phyloP scores from a whole-genome alignment of 2,113 vertebrate genomes.

The Elanus axillaris region DNA sequence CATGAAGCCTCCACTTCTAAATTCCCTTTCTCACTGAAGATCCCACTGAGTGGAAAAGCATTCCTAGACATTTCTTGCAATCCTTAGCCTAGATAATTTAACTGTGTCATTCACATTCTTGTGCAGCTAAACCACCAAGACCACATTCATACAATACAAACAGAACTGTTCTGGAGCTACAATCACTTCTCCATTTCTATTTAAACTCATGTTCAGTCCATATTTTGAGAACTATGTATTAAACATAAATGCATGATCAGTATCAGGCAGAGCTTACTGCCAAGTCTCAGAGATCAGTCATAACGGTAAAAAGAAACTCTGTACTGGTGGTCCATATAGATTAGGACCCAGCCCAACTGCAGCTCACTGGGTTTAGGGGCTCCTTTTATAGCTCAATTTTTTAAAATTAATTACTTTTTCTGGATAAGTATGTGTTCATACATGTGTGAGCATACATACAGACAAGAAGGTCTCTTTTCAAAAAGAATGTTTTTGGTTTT shows the following conservation, averaged over 20 bases:
- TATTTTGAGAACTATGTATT: neutral
- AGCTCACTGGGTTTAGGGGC: neutral
- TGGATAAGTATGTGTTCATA: neutral
- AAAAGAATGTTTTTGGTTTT: neutral
- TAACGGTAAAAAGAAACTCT: neutral
- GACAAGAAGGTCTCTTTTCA: neutral
- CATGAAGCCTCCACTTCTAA: neutral
- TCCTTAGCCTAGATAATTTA: neutral
- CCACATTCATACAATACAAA: neutral
- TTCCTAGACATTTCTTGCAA: neutral
- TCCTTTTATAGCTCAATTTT: neutral
- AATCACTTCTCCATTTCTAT: neutral
- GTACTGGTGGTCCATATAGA: neutral
- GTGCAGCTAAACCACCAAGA: neutral
- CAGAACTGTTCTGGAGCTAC: neutral
- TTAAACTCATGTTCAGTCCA: fast-evolving
- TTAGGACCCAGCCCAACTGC: neutral
- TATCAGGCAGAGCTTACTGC: neutral
- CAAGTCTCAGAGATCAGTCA: neutral
- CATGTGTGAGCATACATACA: neutral
- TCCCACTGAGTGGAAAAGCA: neutral
- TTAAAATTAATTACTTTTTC: neutral
- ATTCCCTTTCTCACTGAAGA: neutral
- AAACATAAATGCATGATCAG: neutral
- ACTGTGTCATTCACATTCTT: neutral